phyloP scores from a whole-genome alignment of 2,113 vertebrate species.

The Hyla sarda region DNA sequence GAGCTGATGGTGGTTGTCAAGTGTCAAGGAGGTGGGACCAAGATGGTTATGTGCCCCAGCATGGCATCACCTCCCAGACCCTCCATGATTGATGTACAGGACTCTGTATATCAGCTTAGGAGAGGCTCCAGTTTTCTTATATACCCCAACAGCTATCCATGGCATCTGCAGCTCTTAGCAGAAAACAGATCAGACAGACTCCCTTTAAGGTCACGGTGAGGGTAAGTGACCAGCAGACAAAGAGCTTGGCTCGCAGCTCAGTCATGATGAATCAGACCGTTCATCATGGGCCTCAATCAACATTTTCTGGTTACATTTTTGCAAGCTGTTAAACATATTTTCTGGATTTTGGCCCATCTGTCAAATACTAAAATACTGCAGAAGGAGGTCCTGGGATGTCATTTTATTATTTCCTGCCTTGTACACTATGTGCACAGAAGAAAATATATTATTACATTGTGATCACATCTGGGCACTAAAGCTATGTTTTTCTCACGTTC shows the following conservation, averaged over 20 bases:
- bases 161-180: too few species aligned
- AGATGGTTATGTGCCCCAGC: too few species aligned
- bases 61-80: too few species aligned
- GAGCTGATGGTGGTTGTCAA: too few species aligned
- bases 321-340: constrained; percentile 28
- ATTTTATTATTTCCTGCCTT: constrained; percentile 23
- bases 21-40: too few species aligned
- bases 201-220: background rate
- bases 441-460: background rate
- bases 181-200: background rate
- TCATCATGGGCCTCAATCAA: background rate
- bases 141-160: too few species aligned
- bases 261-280: constrained; percentile 14
- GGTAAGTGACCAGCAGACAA: background rate
- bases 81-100: too few species aligned
- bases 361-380: constrained; percentile 20
- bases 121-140: too few species aligned
- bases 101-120: too few species aligned
- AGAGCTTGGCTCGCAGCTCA: constrained; percentile 10
- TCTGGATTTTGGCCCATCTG: constrained; percentile 25
- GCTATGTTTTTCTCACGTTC: background rate
- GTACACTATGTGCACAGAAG: background rate
- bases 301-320: constrained; percentile 9
- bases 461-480: background rate
- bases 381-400: constrained; percentile 6